These are phyloP conservation scores for Dolichallabes microphthalmus DNA, from an alignment of 2,113 vertebrate species.

Conservation along the genomic window DNA sequence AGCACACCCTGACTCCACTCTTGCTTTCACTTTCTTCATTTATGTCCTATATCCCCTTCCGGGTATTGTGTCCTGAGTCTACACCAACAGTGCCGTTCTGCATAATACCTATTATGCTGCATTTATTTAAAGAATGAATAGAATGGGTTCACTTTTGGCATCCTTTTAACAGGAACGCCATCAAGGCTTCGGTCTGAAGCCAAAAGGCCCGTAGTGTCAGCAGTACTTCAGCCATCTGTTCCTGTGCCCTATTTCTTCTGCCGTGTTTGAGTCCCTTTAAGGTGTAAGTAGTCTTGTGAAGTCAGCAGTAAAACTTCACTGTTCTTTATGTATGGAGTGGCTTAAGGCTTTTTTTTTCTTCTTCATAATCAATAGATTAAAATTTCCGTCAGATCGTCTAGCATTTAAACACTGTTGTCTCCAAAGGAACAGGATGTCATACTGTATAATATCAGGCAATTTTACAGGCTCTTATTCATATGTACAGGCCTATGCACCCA, in stretches of 20 bases:
- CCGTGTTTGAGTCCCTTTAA: slow-evolving; percentile 37
- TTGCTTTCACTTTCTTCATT: slow-evolving; percentile 44
- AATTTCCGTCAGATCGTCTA: background rate
- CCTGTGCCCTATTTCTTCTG: slow-evolving; percentile 40
- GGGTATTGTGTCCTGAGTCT: slow-evolving; percentile 66
- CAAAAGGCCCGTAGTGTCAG: slow-evolving; percentile 51
- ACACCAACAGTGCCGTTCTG: slow-evolving; percentile 25
- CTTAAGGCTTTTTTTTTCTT: background rate
- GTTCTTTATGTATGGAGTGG: background rate
- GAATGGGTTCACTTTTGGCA: slow-evolving; percentile 48
- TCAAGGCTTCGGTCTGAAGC: slow-evolving; percentile 43
- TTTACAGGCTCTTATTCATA: background rate
- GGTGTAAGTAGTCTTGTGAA: slow-evolving; percentile 6
- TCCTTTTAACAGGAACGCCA: slow-evolving; percentile 41
- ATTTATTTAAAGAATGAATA: slow-evolving; percentile 58
- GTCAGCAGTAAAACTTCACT: slow-evolving; percentile 29
- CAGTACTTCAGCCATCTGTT: slow-evolving; percentile 55
- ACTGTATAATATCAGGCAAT: background rate
- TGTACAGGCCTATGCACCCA: slow-evolving; percentile 19
- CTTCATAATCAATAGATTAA: slow-evolving; percentile 7
- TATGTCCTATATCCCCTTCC: slow-evolving; percentile 68
- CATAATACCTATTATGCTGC: slow-evolving; percentile 61
- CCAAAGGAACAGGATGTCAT: background rate
- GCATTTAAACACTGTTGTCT: background rate
- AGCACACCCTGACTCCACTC: background rate